Percentiles rank a stretch among this genome's conserved stretches.
Evolutionary conservation across 1,140 invertebrate genomes (phyloP).

Genomic region (Rhizoglyphus robini): DNA sequence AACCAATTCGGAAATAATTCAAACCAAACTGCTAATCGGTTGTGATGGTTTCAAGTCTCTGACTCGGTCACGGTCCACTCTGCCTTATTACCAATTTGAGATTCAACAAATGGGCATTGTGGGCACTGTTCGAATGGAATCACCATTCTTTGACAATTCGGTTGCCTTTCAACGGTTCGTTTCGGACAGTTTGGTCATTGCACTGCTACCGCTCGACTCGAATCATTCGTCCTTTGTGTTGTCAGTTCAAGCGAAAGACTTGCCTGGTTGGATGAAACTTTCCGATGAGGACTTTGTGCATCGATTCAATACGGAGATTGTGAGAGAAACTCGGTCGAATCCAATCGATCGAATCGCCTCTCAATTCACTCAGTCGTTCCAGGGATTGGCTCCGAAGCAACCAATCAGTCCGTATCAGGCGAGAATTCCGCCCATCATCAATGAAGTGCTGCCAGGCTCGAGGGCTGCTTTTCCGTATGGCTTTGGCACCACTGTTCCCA

Average conservation of each 20-base stretch:
- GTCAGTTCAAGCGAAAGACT: not conserved
- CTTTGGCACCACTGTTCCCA: constrained; percentile 44
- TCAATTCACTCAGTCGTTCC: too few relatives aligned
- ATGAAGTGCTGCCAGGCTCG: constrained; percentile 43
- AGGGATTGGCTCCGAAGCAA: not conserved
- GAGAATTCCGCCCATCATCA: constrained; percentile 52
- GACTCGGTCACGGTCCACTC: constrained; percentile 13
- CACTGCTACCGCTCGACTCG: constrained; percentile 20
- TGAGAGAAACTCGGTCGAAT: not conserved
- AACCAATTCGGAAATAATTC: not conserved
- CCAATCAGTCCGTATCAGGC: not conserved
- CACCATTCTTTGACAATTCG: constrained; percentile 1
- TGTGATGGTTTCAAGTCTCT: constrained; percentile 24
- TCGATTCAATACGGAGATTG: constrained; percentile 2
- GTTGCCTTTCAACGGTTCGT: constrained; percentile 23
- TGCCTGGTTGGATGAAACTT: constrained; percentile 14
- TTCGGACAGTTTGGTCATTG: constrained; percentile 16
- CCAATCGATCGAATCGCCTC: not conserved
- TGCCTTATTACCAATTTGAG: constrained; percentile 19
- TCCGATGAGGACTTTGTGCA: constrained; percentile 20
- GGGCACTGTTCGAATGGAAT: constrained; percentile 21
- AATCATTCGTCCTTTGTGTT: constrained; percentile 19
- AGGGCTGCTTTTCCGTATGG: constrained; percentile 80
- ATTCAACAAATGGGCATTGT: constrained; percentile 21
- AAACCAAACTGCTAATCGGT: constrained; percentile 19